Evolutionary conservation across 2,113 vertebrate genomes (phyloP).

Genomic region (Dendrocopos noguchii): DNA sequence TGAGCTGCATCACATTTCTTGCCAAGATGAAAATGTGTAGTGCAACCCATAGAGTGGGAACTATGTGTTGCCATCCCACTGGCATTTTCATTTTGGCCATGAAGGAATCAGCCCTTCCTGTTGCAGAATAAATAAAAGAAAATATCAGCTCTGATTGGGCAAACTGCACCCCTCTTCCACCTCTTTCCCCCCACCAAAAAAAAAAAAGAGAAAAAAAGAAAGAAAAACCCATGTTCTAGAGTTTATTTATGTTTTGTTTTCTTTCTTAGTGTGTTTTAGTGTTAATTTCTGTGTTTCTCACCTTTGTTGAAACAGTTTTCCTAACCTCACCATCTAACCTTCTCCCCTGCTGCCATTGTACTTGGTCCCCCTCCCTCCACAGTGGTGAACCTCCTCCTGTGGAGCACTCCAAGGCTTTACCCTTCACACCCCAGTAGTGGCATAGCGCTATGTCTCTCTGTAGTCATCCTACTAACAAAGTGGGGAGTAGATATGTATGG

Average conservation of each 20-base stretch:
- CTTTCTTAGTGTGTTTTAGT: conserved; percentile 71
- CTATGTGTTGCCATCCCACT: background rate
- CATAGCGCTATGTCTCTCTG: conserved; percentile 28
- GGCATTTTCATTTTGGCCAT: conserved; percentile 43
- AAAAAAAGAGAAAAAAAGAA: background rate
- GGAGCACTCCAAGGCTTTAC: conserved; percentile 95
- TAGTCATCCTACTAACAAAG: conserved; percentile 68
- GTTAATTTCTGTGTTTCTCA: conserved; percentile 73
- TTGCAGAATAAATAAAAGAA: background rate
- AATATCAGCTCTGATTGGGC: background rate
- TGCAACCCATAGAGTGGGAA: conserved; percentile 37
- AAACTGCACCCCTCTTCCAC: background rate
- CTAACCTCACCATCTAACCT: conserved; percentile 65
- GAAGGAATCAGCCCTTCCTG: background rate
- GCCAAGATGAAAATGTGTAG: conserved; percentile 64
- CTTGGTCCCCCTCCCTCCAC: conserved; percentile 81
- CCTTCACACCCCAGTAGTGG: conserved; percentile 72
- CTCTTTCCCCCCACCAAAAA: background rate
- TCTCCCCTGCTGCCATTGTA: conserved; percentile 97
- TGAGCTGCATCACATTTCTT: conserved; percentile 58
- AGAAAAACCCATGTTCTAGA: conserved; percentile 76
- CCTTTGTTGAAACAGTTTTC: conserved; percentile 49
- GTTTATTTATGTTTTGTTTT: conserved; percentile 81
- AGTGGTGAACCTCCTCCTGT: conserved; percentile 65
- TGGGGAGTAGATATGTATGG: background rate